phyloP scores from a whole-genome alignment of 2,113 vertebrate species.

The Nesogale talazaci region DNA sequence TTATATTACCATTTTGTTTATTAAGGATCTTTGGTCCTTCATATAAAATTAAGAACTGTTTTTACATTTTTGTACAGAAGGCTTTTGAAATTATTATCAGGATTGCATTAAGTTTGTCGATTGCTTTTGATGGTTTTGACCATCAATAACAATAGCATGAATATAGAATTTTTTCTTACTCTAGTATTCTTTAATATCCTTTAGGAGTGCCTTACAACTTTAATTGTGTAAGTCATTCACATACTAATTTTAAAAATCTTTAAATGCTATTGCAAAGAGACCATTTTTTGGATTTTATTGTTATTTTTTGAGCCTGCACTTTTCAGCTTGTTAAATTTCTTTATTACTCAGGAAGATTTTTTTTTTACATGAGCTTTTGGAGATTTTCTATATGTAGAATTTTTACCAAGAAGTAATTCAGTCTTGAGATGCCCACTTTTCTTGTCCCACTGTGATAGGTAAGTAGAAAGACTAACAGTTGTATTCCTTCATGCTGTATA shows the following conservation, averaged over 20 bases:
- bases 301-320: neutral
- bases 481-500: too few species aligned
- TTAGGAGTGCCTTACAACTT: neutral
- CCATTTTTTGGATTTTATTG: neutral
- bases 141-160: too few species aligned
- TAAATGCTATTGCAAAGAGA: neutral
- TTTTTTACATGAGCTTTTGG: neutral
- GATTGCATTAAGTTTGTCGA: neutral
- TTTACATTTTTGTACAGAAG: neutral
- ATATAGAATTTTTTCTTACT: neutral
- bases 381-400: too few species aligned
- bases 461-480: too few species aligned
- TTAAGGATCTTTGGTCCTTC: neutral
- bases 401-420: too few species aligned
- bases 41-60: neutral
- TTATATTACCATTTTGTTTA: neutral
- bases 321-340: neutral
- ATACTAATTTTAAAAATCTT: neutral
- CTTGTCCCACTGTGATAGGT: too few species aligned
- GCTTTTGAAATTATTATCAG: neutral
- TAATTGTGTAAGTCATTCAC: neutral
- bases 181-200: neutral
- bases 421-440: too few species aligned
- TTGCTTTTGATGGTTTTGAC: too few species aligned
- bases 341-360: neutral